Evolutionary conservation across 2,888 invertebrate species (phyloP).

Genomic region (Isoperla grammatica): DNA sequence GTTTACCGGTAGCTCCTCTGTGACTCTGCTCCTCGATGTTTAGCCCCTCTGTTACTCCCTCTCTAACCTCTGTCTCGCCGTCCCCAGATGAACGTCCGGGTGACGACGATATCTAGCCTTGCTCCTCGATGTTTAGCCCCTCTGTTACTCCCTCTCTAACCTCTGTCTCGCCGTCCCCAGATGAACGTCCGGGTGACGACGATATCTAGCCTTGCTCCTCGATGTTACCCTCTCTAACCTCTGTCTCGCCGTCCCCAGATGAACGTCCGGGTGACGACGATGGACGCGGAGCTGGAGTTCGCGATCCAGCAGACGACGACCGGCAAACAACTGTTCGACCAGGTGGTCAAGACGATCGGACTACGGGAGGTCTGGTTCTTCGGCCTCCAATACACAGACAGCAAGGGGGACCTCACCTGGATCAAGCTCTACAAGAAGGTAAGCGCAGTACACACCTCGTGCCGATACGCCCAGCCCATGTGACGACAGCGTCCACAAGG

Average conservation of each 20-base stretch:
- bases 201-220: too few species aligned
- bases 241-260: conserved; percentile 62
- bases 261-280: conserved; percentile 99
- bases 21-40: too few species aligned
- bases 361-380: conserved; percentile 99
- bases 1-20: too few species aligned
- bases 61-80: too few species aligned
- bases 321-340: conserved; percentile 99
- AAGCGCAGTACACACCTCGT: conserved; percentile 39
- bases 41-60: too few species aligned
- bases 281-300: conserved; percentile 99
- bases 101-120: conserved; percentile 99
- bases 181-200: conserved; percentile 99
- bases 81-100: conserved; percentile 95
- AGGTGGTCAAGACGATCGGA: conserved; percentile 99
- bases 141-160: too few species aligned
- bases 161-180: conserved; percentile 53
- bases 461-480: too few species aligned
- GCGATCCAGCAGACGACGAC: conserved; percentile 99
- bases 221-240: too few species aligned
- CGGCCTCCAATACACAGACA: conserved; percentile 97
- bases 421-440: conserved; percentile 99
- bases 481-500: too few species aligned
- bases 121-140: too few species aligned
- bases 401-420: conserved; percentile 97